Evolutionary conservation across 2,888 invertebrate species (phyloP), one percentile per base, ranked within the genome.

Genomic region (Melolontha melolontha): DNA sequence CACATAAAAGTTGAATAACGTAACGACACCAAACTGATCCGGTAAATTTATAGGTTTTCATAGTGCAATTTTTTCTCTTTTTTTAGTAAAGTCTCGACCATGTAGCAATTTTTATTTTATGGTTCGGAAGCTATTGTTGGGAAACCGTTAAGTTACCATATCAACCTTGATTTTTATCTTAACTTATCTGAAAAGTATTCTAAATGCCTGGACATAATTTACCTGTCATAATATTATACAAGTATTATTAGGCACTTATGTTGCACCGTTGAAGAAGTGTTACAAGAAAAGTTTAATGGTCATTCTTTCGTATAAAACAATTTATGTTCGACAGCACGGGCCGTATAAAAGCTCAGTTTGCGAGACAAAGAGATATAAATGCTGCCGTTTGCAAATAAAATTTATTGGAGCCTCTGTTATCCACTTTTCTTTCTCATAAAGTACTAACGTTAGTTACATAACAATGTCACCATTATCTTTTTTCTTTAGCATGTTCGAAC

Each of bases 1-100:
- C 76, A 70, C 76, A 77, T 76, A 76, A 78, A 77, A 77, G 76
- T 76, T 75, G 75, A 77, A 73, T 74, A 75, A 74, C 74, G 74
- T 71, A 72, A 73, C 74, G 75, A 70, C 68, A 72, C 72, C 71
- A 73, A 71, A 70, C 74, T 72, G 75, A 72, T 73, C 72, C 74
- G 62, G 70, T 70, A 70, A 75, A 75, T 75, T 75, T 75, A 75
- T 75, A 75, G 75, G 74, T 75, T 74, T 73, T 73, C 70, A 73
- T 74, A 71, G 73, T 74, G 71, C 75, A 73, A 74, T 74, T 75
- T 75, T 75, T 70, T 70, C 16, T 22, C 29, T 44, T 57, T 71
- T 71, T 70, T 73, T 71, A 72, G 71, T 72, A 73, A 69, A 71
- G 73, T 71, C 72, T 70, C 71, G 67, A 66, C 72, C 74, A 72